These are phyloP conservation scores for Caenorhabditis uteleia DNA, from an alignment of 2,888 invertebrate genomes.

Conservation along the genomic window DNA sequence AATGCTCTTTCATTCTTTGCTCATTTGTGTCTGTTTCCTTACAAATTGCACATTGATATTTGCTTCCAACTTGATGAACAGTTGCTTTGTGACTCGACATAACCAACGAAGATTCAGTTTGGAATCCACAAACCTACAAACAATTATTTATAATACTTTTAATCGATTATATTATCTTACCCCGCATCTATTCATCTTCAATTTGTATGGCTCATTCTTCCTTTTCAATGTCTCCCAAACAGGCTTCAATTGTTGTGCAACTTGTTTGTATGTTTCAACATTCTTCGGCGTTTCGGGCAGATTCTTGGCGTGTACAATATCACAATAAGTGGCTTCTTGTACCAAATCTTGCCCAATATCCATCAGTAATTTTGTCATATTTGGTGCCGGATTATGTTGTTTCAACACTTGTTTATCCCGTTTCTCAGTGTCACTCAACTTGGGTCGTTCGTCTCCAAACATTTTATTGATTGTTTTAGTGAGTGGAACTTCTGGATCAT, in stretches of 20 bases:
- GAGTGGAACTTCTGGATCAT: constrained; percentile 63
- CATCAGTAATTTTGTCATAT: constrained; percentile 64
- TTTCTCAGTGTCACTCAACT: constrained; percentile 60
- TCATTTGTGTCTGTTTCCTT: constrained; percentile 66
- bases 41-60: constrained; percentile 62
- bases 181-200: constrained; percentile 49
- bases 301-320: constrained; percentile 67
- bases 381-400: constrained; percentile 50
- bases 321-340: constrained; percentile 67
- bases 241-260: constrained; percentile 66
- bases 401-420: constrained; percentile 56
- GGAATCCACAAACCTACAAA: constrained; percentile 60
- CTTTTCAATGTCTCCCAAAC: constrained; percentile 64
- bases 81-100: constrained; percentile 54
- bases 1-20: constrained; percentile 60
- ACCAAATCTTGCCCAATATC: constrained; percentile 68
- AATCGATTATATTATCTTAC: constrained; percentile 15
- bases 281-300: constrained; percentile 68
- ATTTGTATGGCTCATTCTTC: constrained; percentile 64
- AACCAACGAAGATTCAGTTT: constrained; percentile 59
- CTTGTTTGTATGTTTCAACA: constrained; percentile 66
- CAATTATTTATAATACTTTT: constrained; percentile 1
- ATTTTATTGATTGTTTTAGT: constrained; percentile 57
- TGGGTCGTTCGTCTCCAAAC: constrained; percentile 64
- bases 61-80: constrained; percentile 53